Percentiles rank a stretch among this genome's conserved stretches.
These are phyloP conservation scores for Drosophila barbarae DNA, from an alignment of 2,888 invertebrate genomes.

Conservation along the genomic window DNA sequence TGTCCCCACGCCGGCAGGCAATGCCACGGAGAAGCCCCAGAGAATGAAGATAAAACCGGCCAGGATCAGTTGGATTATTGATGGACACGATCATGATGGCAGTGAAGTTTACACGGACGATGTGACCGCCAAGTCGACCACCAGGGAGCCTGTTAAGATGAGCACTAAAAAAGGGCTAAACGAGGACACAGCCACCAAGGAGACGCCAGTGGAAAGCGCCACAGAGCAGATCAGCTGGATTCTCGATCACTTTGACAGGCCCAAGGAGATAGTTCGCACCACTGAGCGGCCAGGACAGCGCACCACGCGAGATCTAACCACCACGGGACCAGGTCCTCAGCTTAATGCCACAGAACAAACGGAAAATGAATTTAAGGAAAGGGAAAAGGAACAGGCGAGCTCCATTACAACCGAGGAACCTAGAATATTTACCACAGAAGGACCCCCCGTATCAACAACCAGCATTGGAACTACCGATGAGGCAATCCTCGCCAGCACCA, in stretches of 20 bases:
- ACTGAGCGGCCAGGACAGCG: slow-evolving; percentile 30
- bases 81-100: slow-evolving; percentile 66
- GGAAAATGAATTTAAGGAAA: not conserved
- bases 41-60: slow-evolving; percentile 60
- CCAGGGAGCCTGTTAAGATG: slow-evolving; percentile 6
- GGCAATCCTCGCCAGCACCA: not conserved
- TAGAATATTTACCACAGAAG: not conserved
- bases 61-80: slow-evolving; percentile 74
- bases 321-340: not conserved
- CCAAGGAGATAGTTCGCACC: slow-evolving; percentile 55
- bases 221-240: slow-evolving; percentile 59
- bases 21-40: slow-evolving; percentile 34
- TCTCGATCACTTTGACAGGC: slow-evolving; percentile 56
- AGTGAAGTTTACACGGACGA: slow-evolving; percentile 49
- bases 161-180: not conserved
- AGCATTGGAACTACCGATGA: not conserved
- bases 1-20: slow-evolving; percentile 14
- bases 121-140: slow-evolving; percentile 22
- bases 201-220: slow-evolving; percentile 23
- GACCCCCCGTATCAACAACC: not conserved
- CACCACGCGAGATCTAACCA: slow-evolving; percentile 23
- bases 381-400: not conserved
- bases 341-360: not conserved
- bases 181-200: not conserved
- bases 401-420: not conserved